Conservation (phyloP, 2,113 vertebrate genomes). For the Oxyura jamaicensis region DNA sequence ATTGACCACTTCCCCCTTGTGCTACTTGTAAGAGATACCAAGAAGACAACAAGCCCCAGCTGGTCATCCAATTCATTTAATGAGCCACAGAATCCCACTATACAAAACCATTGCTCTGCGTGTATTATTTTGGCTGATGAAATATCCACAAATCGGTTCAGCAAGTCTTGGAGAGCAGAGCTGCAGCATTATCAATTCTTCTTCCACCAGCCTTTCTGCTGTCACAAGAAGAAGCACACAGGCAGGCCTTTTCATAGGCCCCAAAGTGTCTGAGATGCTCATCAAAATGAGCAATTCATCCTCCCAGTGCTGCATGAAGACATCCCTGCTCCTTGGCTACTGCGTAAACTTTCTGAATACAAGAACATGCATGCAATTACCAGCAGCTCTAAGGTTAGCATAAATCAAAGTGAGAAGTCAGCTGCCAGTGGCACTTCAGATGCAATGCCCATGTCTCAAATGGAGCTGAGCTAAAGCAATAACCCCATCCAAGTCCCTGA, state of each 20-base stretch:
- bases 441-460: background rate
- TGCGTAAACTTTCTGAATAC: slow-evolving; percentile 39
- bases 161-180: background rate
- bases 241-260: slow-evolving; percentile 20
- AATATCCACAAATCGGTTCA: slow-evolving; percentile 12
- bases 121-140: background rate
- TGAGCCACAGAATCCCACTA: background rate
- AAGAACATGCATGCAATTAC: slow-evolving; percentile 57
- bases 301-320: slow-evolving; percentile 22
- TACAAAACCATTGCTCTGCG: background rate
- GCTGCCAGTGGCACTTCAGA: slow-evolving; percentile 64
- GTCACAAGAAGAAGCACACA: slow-evolving; percentile 22
- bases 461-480: slow-evolving; percentile 39
- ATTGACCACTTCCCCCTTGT: background rate
- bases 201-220: background rate
- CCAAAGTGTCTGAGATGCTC: slow-evolving; percentile 26
- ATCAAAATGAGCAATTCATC: slow-evolving; percentile 24
- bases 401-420: slow-evolving; percentile 69
- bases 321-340: slow-evolving; percentile 41
- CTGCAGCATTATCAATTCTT: background rate
- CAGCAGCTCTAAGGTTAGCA: slow-evolving; percentile 58
- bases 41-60: background rate
- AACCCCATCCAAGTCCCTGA: slow-evolving; percentile 61
- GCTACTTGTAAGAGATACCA: background rate
- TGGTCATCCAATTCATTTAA: background rate